Percentiles rank a stretch among this genome's conserved stretches.
Evolutionary conservation across 2,888 invertebrate genomes (phyloP).

Genomic region (Phalera bucephala): DNA sequence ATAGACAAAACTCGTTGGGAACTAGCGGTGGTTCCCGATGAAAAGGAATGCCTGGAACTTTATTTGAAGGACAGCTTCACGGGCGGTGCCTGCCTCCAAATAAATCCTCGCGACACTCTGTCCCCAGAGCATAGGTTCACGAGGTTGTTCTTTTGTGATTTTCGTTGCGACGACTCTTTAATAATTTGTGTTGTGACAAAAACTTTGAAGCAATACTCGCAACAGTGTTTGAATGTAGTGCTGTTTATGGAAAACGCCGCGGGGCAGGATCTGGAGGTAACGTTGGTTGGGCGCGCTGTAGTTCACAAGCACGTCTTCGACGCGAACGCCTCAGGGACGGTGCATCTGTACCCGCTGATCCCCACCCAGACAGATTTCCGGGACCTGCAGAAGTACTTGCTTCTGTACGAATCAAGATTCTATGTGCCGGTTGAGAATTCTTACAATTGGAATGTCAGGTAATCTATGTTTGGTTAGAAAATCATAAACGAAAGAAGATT

Average conservation of each 20-base stretch:
- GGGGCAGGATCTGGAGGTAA: conserved; percentile 22
- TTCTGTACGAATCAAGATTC: conserved; percentile 57
- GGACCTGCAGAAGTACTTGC: conserved; percentile 52
- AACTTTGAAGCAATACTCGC: conserved; percentile 21
- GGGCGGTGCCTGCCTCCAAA: conserved; percentile 78
- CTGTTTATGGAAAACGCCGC: conserved; percentile 33
- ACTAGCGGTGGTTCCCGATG: conserved; percentile 44
- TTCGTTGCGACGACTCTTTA: conserved; percentile 40
- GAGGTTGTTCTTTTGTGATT: conserved; percentile 66
- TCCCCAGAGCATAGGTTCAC: conserved; percentile 35
- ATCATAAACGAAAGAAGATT: no score
- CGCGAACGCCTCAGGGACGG: conserved; percentile 8
- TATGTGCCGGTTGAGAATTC: conserved; percentile 66
- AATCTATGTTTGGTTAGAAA: conserved; percentile 9
- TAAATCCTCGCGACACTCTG: conserved; percentile 57
- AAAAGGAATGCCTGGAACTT: conserved; percentile 55
- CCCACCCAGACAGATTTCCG: conserved; percentile 24
- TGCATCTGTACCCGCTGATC: conserved; percentile 32
- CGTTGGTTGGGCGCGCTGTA: conserved; percentile 43
- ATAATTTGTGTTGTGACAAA: conserved; percentile 69
- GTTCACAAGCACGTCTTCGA: conserved; percentile 6
- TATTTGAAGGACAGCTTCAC: conserved; percentile 69
- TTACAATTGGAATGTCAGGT: conserved; percentile 68
- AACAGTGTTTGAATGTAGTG: conserved; percentile 53
- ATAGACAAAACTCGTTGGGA: conserved; percentile 28